These are phyloP conservation scores for Drosophila suboccidentalis DNA, from an alignment of 2,888 invertebrate species.

Conservation along the genomic window DNA sequence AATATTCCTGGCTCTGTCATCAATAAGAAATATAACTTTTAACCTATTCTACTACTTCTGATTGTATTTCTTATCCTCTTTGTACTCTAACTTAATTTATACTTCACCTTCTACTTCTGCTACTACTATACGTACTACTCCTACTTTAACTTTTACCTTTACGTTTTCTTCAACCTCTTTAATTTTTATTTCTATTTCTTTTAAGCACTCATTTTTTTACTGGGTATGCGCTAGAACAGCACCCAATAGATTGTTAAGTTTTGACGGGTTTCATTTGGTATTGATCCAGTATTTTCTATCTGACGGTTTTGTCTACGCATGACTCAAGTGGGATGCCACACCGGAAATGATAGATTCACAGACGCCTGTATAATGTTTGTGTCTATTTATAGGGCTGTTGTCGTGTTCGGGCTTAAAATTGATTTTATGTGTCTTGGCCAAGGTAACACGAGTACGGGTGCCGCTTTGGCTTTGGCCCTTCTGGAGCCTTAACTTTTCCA, in stretches of 20 bases:
- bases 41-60: too few species aligned
- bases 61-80: too few species aligned
- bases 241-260: not conserved
- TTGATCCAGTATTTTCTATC: constrained; percentile 39
- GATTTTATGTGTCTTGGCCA: constrained; percentile 56
- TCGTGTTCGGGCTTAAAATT: constrained; percentile 58
- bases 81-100: too few species aligned
- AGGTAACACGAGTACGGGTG: not conserved
- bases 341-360: constrained; percentile 51
- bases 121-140: not conserved
- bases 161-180: not conserved
- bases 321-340: constrained; percentile 32
- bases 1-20: too few species aligned
- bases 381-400: constrained; percentile 41
- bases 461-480: constrained; percentile 11
- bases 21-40: too few species aligned
- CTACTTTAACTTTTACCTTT: too few species aligned
- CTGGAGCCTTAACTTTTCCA: constrained; percentile 74
- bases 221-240: not conserved
- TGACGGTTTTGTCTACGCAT: constrained; percentile 28
- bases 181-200: not conserved
- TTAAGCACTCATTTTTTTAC: not conserved
- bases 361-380: constrained; percentile 9
- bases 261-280: constrained; percentile 26
- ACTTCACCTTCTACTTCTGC: too few species aligned